These are phyloP conservation scores for Acleris holmiana DNA, from an alignment of 2,888 invertebrate species.

Conservation along the genomic window DNA sequence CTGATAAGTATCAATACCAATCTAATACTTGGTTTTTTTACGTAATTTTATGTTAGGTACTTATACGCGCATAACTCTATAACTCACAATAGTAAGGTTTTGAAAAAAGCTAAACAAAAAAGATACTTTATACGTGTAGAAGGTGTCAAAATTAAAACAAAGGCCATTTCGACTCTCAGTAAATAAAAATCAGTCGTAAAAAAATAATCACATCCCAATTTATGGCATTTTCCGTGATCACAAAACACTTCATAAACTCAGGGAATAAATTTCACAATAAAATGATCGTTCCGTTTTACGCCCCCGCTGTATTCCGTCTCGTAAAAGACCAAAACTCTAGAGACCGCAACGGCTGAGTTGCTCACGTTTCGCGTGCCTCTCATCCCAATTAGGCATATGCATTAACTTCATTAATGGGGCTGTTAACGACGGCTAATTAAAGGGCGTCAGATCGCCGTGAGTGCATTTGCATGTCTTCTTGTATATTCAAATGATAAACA, in stretches of 20 bases:
- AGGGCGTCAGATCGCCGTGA: constrained; percentile 31
- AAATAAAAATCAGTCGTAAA: constrained; percentile 28
- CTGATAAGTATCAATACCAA: too few relatives aligned
- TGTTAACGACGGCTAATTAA: constrained; percentile 34
- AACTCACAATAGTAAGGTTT: too few relatives aligned
- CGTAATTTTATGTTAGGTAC: too few relatives aligned
- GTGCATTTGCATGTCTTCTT: constrained; percentile 9
- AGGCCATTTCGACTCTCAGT: constrained; percentile 21
- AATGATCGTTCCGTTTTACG: constrained; percentile 59
- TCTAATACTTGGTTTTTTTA: too few relatives aligned
- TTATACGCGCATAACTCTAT: too few relatives aligned
- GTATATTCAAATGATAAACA: constrained; percentile 4
- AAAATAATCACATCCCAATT: constrained; percentile 63
- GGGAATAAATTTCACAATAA: constrained; percentile 61
- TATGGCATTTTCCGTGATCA: constrained; percentile 57
- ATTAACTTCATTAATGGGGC: constrained; percentile 21
- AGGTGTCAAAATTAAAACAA: neutral
- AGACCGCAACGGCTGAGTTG: constrained; percentile 10
- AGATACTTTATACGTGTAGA: too few relatives aligned
- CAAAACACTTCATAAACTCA: constrained; percentile 67
- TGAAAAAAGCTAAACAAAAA: too few relatives aligned
- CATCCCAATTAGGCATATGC: constrained; percentile 9
- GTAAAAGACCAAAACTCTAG: constrained; percentile 25
- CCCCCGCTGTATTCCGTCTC: constrained; percentile 36
- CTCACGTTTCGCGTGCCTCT: constrained; percentile 4